phyloP scores from a whole-genome alignment of 2,888 invertebrate genomes.

The Gryllus longicercus region DNA sequence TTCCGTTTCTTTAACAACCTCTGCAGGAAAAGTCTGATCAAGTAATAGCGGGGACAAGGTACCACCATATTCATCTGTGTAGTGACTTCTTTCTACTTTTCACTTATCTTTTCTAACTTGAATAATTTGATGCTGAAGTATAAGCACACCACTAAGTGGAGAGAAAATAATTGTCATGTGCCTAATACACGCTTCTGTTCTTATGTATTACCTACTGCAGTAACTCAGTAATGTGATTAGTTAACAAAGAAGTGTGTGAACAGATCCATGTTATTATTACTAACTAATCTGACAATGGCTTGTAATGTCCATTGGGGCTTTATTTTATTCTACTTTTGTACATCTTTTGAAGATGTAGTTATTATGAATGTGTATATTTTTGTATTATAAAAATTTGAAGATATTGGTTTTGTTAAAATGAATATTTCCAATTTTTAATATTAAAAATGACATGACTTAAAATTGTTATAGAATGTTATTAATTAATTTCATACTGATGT shows the following conservation, averaged over 20 bases:
- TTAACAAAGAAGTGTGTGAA: neutral
- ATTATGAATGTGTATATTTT: too few relatives aligned
- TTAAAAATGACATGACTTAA: neutral
- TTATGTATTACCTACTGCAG: neutral
- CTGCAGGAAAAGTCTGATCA: slow-evolving; percentile 63
- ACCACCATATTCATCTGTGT: slow-evolving; percentile 22
- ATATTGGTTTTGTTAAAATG: too few relatives aligned
- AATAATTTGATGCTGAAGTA: neutral
- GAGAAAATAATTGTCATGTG: slow-evolving; percentile 2
- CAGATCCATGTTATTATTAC: neutral
- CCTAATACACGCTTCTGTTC: neutral
- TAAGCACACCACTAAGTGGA: slow-evolving; percentile 3
- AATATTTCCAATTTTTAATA: neutral
- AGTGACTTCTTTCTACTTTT: neutral
- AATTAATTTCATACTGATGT: too few relatives aligned
- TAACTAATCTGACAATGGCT: neutral
- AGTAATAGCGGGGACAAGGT: slow-evolving; percentile 36
- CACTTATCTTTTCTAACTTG: neutral
- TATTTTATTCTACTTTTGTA: too few relatives aligned
- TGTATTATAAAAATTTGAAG: too few relatives aligned
- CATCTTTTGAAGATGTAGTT: too few relatives aligned
- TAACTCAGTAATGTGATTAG: neutral
- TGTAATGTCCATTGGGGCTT: too few relatives aligned
- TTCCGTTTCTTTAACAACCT: slow-evolving; percentile 93
- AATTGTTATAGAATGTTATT: neutral